These are phyloP conservation scores for Abramis brama DNA, from an alignment of 2,113 vertebrate genomes.

Conservation along the genomic window DNA sequence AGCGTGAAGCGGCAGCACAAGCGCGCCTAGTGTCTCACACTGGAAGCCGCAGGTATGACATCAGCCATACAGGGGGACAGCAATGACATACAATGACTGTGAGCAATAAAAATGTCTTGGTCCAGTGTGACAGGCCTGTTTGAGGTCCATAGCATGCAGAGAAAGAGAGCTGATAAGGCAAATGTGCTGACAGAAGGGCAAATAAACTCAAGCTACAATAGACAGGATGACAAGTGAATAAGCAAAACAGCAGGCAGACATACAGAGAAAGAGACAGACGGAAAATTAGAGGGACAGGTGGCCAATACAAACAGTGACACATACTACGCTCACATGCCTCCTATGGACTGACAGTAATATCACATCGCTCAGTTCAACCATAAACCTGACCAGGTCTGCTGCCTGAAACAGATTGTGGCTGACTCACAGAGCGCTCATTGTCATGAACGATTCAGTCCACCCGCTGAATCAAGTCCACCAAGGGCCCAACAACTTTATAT, in stretches of 20 bases:
- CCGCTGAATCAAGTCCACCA: not conserved
- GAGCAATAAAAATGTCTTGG: not conserved
- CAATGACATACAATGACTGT: not conserved
- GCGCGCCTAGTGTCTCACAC: too few species aligned
- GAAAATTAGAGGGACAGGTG: constrained; percentile 24
- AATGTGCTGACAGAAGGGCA: not conserved
- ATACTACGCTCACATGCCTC: not conserved
- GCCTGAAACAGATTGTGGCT: not conserved
- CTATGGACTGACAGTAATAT: constrained; percentile 14
- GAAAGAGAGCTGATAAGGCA: constrained; percentile 6
- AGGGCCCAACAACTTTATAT: not conserved
- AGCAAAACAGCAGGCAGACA: constrained; percentile 21
- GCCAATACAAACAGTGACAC: constrained; percentile 16
- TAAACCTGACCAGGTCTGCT: not conserved
- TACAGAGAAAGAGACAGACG: constrained; percentile 1
- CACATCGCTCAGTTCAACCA: constrained; percentile 1
- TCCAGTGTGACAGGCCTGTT: not conserved
- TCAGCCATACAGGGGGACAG: too few species aligned
- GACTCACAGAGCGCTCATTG: not conserved
- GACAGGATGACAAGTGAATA: constrained; percentile 7
- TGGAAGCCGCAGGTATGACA: too few species aligned
- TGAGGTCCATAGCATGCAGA: not conserved
- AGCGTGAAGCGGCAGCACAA: too few species aligned
- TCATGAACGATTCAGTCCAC: not conserved
- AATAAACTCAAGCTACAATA: constrained; percentile 8